Conservation (phyloP, 2,888 invertebrate genomes). For the Neria commutata region DNA sequence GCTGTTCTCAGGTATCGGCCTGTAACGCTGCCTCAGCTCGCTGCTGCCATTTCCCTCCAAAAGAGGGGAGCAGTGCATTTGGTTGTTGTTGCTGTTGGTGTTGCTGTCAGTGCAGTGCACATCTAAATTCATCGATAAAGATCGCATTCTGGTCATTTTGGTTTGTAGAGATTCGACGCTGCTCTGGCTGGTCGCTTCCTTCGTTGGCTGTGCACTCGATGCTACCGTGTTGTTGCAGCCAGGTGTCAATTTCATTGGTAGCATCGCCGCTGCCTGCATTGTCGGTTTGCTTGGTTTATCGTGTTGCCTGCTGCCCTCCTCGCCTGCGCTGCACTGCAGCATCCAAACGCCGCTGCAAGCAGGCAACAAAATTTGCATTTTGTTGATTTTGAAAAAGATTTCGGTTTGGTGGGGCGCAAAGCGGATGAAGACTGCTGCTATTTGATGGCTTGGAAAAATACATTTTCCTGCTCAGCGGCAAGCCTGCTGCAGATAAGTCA, state of each 20-base stretch:
- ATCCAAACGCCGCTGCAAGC: no score
- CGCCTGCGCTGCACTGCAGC: neutral
- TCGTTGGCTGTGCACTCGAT: no score
- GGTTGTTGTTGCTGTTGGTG: neutral
- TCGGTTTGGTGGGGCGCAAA: no score
- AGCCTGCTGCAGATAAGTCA: neutral
- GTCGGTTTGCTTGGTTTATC: neutral
- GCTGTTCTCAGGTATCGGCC: no score
- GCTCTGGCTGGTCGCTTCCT: no score
- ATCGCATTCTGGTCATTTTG: neutral
- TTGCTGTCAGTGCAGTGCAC: neutral
- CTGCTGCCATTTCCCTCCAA: neutral
- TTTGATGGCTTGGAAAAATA: no score
- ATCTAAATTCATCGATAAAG: neutral
- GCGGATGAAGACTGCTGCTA: neutral
- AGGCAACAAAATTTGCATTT: neutral
- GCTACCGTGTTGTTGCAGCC: neutral
- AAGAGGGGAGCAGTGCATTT: neutral
- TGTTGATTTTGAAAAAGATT: constrained; percentile 1
- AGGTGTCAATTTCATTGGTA: no score
- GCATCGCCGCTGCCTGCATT: neutral
- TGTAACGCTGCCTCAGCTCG: neutral
- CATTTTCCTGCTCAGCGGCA: no score
- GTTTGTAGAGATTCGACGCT: neutral
- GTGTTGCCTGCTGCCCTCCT: neutral